These are phyloP conservation scores for Felis catus DNA, from an alignment of 2,113 vertebrate genomes.

Conservation along the genomic window F.catus_Fca126_mat1.0 CM031415.1:131921501-131922000, in stretches of 20 bases:
- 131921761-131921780: conserved; percentile 1
- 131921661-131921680: conserved; percentile 23
- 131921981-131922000: not conserved
- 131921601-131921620: not conserved
- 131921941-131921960: not conserved
- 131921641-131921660: not conserved
- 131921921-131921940: not conserved
- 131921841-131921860: not conserved
- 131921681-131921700: not conserved
- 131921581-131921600: not conserved
- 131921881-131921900: not conserved
- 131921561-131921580: not conserved
- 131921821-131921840: not conserved
- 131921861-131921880: not conserved
- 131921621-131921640: not conserved
- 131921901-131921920: not conserved
- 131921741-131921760: conserved; percentile 33
- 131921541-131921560: not conserved
- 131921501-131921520: not conserved
- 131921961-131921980: not conserved
- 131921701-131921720: not conserved
- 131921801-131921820: not conserved
- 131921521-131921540: not conserved
- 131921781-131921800: conserved; percentile 29
- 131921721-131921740: not conserved